A percentile compares a stretch with the other conserved stretches of the same genome.
phyloP scores from a whole-genome alignment of 2,888 invertebrate species.

The Ennomos fuscantarius region DNA sequence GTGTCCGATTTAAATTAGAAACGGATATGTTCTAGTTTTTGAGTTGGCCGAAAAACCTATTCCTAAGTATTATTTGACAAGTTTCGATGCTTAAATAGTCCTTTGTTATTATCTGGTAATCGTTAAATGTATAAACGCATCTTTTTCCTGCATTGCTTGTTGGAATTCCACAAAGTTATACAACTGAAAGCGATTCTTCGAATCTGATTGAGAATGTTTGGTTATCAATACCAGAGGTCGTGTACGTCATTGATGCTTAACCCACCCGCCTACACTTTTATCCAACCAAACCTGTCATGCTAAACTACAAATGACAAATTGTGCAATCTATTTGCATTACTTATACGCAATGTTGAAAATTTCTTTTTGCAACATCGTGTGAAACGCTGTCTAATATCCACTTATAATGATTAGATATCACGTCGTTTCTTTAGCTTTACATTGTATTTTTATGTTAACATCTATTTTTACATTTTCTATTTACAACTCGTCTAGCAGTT shows the following conservation, averaged over 20 bases:
- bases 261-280: slow-evolving; percentile 22
- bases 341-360: slow-evolving; percentile 16
- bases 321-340: slow-evolving; percentile 13
- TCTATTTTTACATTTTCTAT: slow-evolving; percentile 15
- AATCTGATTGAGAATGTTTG: slow-evolving; percentile 63
- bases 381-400: slow-evolving; percentile 1
- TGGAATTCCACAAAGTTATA: slow-evolving; percentile 58
- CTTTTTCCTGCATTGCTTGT: slow-evolving; percentile 60
- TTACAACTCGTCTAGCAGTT: slow-evolving; percentile 9
- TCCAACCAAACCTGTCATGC: slow-evolving; percentile 14
- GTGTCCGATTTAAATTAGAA: slow-evolving; percentile 10
- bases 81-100: neutral
- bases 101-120: slow-evolving; percentile 39
- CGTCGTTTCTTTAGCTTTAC: slow-evolving; percentile 9
- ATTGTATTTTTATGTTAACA: slow-evolving; percentile 22
- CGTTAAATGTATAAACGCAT: slow-evolving; percentile 20
- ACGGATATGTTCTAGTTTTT: slow-evolving; percentile 8
- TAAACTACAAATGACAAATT: slow-evolving; percentile 7
- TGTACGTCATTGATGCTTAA: slow-evolving; percentile 43
- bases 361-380: slow-evolving; percentile 23
- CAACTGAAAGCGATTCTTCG: slow-evolving; percentile 74
- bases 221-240: slow-evolving; percentile 60
- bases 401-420: slow-evolving; percentile 14
- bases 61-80: neutral
- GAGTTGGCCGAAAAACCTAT: neutral